Base-by-base conservation (phyloP, 2,113 vertebrate genomes). In the Phoxinus phoxinus region DNA sequence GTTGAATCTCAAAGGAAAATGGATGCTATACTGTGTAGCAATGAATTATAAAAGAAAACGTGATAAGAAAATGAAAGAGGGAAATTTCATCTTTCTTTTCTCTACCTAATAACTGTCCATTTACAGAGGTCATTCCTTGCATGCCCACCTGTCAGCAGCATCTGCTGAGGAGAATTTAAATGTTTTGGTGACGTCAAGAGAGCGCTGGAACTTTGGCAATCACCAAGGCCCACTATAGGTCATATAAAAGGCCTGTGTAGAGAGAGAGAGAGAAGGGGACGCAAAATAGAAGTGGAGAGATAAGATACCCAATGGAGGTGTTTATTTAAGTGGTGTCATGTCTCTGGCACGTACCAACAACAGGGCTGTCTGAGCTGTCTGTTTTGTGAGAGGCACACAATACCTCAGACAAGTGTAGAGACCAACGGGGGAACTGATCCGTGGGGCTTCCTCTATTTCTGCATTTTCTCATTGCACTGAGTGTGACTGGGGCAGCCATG, bases 111-210 rank as follows among this genome's bases (percentile, higher is more conserved):
- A 44, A 53, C 9, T 69, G 84, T 13, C 53, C 35, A 4, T 51
- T 88, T 23, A 32, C 6, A 92, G 85, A 87, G 85, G 78, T 85
- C 79, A 89, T 94, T 94, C 93, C 90, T 93, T 84, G 92, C 91
- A 91, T 95, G 89, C 88, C 93, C 92, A 88, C 92, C 92, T 93
- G 91, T 96, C 96, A 95, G 87, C 95, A 94, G 93, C 94, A 95
- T 95, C 94, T 96, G 44, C 85, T 88, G 89, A 89, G 93, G 91
- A 94, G 95, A 96, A 96, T 95, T 95, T 92, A 95, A 94, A 93
- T 91, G 92, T 90, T 91, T 91, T 90, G 35, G 51, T 96, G 96
- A 96, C 95, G 94, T 96, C 95, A 95, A 90, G 91, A 89, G 89
- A 89, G 89, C 87, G 74, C 87, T 91, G 93, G 94, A 94, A 93